Base-by-base conservation (phyloP, 2,888 invertebrate genomes). In the Helobdella robusta region DNA sequence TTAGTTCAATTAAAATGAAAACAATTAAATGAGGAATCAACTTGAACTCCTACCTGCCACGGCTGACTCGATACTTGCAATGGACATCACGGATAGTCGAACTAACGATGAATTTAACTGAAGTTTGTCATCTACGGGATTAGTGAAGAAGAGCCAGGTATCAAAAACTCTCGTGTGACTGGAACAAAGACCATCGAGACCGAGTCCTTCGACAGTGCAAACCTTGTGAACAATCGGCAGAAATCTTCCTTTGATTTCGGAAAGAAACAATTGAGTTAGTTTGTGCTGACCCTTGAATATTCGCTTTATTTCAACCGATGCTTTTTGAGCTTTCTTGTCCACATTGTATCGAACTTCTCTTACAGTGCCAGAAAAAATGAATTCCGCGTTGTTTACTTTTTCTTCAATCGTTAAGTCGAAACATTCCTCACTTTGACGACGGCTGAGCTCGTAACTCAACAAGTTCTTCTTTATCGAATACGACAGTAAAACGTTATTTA, bases 101-200 rank as follows among this genome's bases (percentile, higher is more conserved):
- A 28, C 18, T 20, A 50, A 20, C 18, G 62, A 44, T 6, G 62
- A 46, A 48, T 15, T 62, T 20, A 62, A 34, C 4, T 40, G 25
- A 32, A 62, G 25, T 40, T 28, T 28, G 2, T 50, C 62, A 5
- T 44, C 50, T 28, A 11, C 18, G 6, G 62, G 30, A 25, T 32
- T 44, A 1, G 46, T 35, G 50, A 62, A 62, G 35, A 62, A 62
- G 20, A 62, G 20, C 62, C 62, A 62, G 3, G 62, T 62, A n/a
- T 62, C 62, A 28, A 46, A 48, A n/a, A 40, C n/a, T 48, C 25
- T 30, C 18, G 30, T 11, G 3, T 28, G 48, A 30, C 30, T 48
- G 50, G 18, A 46, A 35, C 62, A 62, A 56, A 56, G 28, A 30
- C 32, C 28, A 30, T 23, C n/a, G 20, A 32, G 23, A 11, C 5